These are phyloP conservation scores for Micromussa lordhowensis DNA, from an alignment of 92 coral and sea anemone species.

Conservation along the genomic window DNA sequence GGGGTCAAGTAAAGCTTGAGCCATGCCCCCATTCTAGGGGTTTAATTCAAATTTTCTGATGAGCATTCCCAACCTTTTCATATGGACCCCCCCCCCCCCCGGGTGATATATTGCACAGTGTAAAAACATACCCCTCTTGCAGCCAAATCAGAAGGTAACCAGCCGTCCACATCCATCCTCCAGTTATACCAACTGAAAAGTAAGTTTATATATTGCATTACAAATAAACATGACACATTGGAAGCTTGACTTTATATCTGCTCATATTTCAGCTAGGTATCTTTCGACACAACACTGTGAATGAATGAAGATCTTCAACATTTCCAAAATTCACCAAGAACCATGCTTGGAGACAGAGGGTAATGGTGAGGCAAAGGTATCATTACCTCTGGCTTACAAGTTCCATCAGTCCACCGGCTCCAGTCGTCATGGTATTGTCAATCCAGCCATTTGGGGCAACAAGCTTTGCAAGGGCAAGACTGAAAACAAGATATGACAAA, in stretches of 20 bases:
- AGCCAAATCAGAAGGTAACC: constrained; percentile 87
- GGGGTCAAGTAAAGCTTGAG: too few species aligned
- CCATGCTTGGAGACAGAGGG: background rate
- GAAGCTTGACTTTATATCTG: background rate
- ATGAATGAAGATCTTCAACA: background rate
- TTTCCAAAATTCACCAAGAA: background rate
- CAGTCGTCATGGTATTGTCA: constrained; percentile 93
- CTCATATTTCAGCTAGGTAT: background rate
- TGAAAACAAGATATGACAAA: constrained; percentile 4
- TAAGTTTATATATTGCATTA: background rate
- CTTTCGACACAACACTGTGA: too few species aligned
- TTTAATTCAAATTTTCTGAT: too few species aligned
- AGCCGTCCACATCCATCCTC: constrained; percentile 89
- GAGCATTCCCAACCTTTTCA: too few species aligned
- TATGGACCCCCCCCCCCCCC: too few species aligned
- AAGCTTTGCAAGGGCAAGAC: constrained; percentile 87
- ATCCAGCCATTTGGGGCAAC: constrained; percentile 97
- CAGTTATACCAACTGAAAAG: constrained; percentile 77
- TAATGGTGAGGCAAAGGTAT: background rate
- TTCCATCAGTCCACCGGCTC: constrained; percentile 86
- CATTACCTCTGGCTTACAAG: constrained; percentile 82
- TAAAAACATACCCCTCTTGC: constrained; percentile 78
- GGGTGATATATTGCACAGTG: too few species aligned
- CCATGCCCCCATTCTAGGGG: too few species aligned
- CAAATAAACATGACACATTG: background rate